These are phyloP conservation scores for Nyctibius grandis DNA, from an alignment of 2,797 vertebrate species.

Conservation along the genomic window DNA sequence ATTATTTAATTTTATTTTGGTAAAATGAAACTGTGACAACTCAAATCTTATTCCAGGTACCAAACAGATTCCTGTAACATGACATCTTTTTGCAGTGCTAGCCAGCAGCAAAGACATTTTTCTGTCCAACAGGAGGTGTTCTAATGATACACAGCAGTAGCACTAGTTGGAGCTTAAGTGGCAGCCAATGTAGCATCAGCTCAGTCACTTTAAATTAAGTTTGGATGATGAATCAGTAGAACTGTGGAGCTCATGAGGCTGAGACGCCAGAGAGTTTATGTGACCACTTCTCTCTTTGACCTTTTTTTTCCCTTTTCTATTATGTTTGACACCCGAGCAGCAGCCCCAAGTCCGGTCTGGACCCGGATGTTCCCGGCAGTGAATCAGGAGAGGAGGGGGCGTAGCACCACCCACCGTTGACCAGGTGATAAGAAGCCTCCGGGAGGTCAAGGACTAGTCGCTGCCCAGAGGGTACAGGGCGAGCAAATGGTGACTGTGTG, in stretches of 20 bases:
- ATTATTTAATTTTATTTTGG: background rate
- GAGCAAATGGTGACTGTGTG: too few species aligned
- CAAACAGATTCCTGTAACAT: background rate
- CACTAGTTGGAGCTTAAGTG: background rate
- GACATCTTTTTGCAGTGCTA: background rate
- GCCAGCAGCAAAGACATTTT: background rate
- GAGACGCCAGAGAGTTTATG: background rate
- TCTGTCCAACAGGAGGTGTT: slow-evolving; percentile 3
- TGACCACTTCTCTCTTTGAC: background rate
- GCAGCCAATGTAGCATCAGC: background rate
- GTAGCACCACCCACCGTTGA: too few species aligned
- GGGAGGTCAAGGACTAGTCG: too few species aligned
- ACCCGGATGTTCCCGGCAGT: too few species aligned
- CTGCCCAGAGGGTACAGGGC: too few species aligned
- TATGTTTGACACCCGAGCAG: too few species aligned
- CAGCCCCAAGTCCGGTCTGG: too few species aligned
- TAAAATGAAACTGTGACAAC: background rate
- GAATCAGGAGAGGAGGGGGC: too few species aligned
- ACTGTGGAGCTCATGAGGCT: background rate
- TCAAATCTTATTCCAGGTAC: background rate
- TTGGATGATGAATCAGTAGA: background rate
- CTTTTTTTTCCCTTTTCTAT: background rate
- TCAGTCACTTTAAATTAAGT: slow-evolving; percentile 36
- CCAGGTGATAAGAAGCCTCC: too few species aligned
- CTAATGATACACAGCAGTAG: background rate